Evolutionary conservation across 2,797 vertebrate species (phyloP).

Genomic region (Merluccius polli): DNA sequence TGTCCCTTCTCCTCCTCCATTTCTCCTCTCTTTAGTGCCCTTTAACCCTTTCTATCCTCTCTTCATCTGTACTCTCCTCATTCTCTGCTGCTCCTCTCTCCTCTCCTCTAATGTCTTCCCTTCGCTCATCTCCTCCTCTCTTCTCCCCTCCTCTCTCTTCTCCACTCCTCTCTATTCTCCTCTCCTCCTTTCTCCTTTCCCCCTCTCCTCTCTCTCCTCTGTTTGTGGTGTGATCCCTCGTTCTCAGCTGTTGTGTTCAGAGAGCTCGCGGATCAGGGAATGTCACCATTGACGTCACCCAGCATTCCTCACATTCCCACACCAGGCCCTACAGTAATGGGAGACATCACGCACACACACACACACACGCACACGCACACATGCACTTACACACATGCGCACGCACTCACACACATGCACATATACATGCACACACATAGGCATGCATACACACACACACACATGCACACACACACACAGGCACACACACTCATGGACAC

Average conservation of each 20-base stretch:
- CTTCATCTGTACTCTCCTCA: not conserved
- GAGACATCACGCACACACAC: conserved; percentile 44
- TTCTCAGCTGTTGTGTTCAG: conserved; percentile 78
- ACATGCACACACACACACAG: conserved; percentile 20
- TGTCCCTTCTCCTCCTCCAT: not conserved
- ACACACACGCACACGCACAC: conserved; percentile 12
- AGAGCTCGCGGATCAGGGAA: conserved; percentile 75
- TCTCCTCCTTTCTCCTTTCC: not conserved
- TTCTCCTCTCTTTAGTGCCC: not conserved
- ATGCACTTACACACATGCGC: not conserved
- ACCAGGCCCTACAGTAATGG: conserved; percentile 68
- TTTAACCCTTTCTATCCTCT: not conserved
- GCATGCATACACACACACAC: not conserved
- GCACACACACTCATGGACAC: conserved; percentile 4
- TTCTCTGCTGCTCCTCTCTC: not conserved
- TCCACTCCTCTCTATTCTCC: not conserved
- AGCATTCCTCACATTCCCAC: conserved; percentile 84
- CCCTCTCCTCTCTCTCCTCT: not conserved
- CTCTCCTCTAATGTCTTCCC: not conserved
- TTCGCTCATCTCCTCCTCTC: not conserved
- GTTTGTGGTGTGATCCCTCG: conserved; percentile 13
- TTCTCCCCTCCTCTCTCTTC: not conserved
- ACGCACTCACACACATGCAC: conserved; percentile 5
- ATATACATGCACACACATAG: not conserved
- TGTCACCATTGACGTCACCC: conserved; percentile 93